Base-by-base conservation (phyloP, 2,113 vertebrate genomes). In the Sebastes schlegelii region DNA sequence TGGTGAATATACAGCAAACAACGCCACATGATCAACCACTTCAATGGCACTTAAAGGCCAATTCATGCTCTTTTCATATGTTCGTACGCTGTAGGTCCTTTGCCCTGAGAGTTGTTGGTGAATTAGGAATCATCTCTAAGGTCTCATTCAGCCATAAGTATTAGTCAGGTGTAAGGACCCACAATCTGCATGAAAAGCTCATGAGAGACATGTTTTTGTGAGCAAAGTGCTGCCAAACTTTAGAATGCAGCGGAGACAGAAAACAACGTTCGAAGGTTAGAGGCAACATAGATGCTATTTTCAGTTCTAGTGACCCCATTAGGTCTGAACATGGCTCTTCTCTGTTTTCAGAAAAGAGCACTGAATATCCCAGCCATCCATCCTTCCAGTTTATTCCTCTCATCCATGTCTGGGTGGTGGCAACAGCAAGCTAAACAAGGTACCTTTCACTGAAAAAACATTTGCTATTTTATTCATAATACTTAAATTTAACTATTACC, bases 391-490 rank as follows among this genome's bases (percentile, higher is more conserved):
- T 65, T 79, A 61, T 0, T 4, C 61, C 68, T 79, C 49, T 71
- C 63, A 84, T 64, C 66, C 65, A 61, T 49, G 70, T 61, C 14
- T 0, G 13, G 45, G 77, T 66, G 5, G 0, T 6, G 13, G 52
- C 77, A 75, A 54, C 54, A 79, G 77, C 77, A 61, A 70, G 46
- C 49, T 76, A 74, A 86, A 84, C 79, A 80, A 82, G 68, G 45
- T 79, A 72, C 49, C 60, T 85, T 80, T 86, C 51, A 77, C 69
- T 57, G 73, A 74, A 80, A 49, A 89, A 85, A 65, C 52, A 83
- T 83, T 80, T 86, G n/a, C 77, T 85, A 21, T 82, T 82, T 88
- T 90, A 90, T 80, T 61, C 61, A 73, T 85, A 79, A 90, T 85
- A 75, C 76, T 85, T 89, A 82, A 84, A 83, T 87, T 55, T 85